These are phyloP conservation scores for Empidonax traillii DNA, from an alignment of 2,113 vertebrate species.

Conservation along the genomic window DNA sequence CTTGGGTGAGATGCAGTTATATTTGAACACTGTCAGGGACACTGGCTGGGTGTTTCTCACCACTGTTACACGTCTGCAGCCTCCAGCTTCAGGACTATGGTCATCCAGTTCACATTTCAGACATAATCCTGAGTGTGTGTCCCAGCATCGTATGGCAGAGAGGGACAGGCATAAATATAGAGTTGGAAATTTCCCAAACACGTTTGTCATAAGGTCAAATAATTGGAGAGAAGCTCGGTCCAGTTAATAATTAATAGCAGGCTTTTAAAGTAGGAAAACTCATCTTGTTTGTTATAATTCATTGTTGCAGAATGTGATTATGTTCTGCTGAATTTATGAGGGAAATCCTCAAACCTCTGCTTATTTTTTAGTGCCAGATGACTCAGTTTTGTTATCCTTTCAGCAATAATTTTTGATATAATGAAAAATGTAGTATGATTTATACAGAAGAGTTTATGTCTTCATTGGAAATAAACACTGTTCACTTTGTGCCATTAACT, in stretches of 20 bases:
- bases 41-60: neutral
- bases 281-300: conserved; percentile 2
- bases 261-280: neutral
- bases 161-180: neutral
- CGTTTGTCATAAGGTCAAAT: neutral
- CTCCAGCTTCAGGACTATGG: neutral
- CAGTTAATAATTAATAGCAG: conserved; percentile 26
- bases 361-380: conserved; percentile 10
- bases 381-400: neutral
- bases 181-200: neutral
- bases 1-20: neutral
- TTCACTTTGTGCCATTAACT: neutral
- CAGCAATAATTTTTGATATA: neutral
- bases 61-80: neutral
- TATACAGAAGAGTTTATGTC: neutral
- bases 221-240: neutral
- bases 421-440: conserved; percentile 1
- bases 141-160: neutral
- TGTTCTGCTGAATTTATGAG: conserved; percentile 5
- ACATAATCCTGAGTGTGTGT: neutral
- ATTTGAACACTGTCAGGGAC: neutral
- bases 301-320: neutral
- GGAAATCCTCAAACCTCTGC: neutral
- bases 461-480: conserved; percentile 6
- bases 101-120: neutral